Evolutionary conservation across 1,140 invertebrate species (phyloP).

Genomic region (Saxidomus purpurata): DNA sequence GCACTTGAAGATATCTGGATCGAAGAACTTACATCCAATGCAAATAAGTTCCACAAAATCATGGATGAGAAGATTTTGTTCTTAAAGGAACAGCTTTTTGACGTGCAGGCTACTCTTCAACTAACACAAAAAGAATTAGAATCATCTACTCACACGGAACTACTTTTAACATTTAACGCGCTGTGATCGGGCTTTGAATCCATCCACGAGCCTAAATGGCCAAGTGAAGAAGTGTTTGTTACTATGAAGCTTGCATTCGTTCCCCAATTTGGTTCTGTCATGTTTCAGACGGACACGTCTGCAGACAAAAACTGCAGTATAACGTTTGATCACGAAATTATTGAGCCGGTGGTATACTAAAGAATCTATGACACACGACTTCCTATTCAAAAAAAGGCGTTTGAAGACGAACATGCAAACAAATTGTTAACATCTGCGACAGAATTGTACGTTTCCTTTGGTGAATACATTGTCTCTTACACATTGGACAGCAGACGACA

Average conservation of each 20-base stretch:
- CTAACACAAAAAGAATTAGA: conserved; percentile 19
- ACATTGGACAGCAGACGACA: conserved; percentile 38
- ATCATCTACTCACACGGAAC: conserved; percentile 19
- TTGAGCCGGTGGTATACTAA: conserved; percentile 38
- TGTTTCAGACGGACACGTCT: not conserved
- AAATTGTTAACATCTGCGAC: conserved; percentile 45
- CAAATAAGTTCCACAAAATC: not conserved
- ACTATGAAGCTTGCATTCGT: conserved; percentile 12
- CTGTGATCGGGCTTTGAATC: conserved; percentile 37
- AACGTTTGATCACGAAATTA: conserved; percentile 32
- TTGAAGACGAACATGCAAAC: conserved; percentile 53
- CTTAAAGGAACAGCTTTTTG: conserved; percentile 33
- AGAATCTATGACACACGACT: conserved; percentile 33
- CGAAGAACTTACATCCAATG: not conserved
- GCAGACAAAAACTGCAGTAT: conserved; percentile 37
- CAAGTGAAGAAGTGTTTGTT: conserved; percentile 33
- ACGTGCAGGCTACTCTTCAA: not conserved
- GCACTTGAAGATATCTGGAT: conserved; percentile 29
- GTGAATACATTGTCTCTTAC: conserved; percentile 57
- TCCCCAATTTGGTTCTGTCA: conserved; percentile 43
- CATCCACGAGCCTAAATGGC: conserved; percentile 45
- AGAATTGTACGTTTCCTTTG: conserved; percentile 50
- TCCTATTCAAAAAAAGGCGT: conserved; percentile 41
- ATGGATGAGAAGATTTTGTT: conserved; percentile 58
- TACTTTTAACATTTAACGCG: conserved; percentile 24